Base-by-base conservation (phyloP, 2,888 invertebrate species). In the Vesta saturnalis region DNA sequence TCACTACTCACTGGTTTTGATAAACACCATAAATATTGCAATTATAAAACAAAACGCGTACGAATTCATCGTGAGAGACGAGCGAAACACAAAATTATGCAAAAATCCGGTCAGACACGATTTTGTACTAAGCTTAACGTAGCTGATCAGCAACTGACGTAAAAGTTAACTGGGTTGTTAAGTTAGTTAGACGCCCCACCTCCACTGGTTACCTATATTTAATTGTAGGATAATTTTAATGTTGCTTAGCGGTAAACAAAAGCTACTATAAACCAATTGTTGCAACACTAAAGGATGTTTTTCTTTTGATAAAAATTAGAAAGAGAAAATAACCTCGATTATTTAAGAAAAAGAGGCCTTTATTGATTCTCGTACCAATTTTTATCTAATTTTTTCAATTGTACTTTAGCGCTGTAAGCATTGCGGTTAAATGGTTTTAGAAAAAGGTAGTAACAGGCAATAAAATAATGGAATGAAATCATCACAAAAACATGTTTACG, bases 181-280 rank as follows among this genome's bases (percentile, higher is more conserved):
- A 39, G 22, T 61, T 64, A 65, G 57, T 54, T 46, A 46, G 18
- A 8, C n/a, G 21, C 69, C 64, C 69, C 69, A 60, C 64, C 61
- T 16, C 35, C 6, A 8, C 35, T 35, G 0, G 54, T 69, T 67
- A 63, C 67, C 67, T 63, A 67, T 57, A 67, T 67, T 67, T 63
- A 67, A 60, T 68, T 64, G 49, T 55, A 12, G 62, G 58, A 62
- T 62, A 58, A 67, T 18, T 54, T 21, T 39, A 58, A 62, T 22
- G 18, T 43, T 23, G 46, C 14, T 21, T 16, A 63, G 64, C 64
- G 56, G 58, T 49, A 62, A 57, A 39, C 2, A 39, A 39, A 39
- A 10, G n/a, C n/a, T n/a, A n/a, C n/a, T n/a, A n/a, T n/a, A n/a
- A n/a, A n/a, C n/a, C n/a, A n/a, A n/a, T n/a, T n/a, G n/a, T n/a